Percentiles rank a stretch among this genome's conserved stretches.
These are phyloP conservation scores for Amphiprion percula DNA, from an alignment of 2,113 vertebrate genomes.

Conservation along the genomic window DNA sequence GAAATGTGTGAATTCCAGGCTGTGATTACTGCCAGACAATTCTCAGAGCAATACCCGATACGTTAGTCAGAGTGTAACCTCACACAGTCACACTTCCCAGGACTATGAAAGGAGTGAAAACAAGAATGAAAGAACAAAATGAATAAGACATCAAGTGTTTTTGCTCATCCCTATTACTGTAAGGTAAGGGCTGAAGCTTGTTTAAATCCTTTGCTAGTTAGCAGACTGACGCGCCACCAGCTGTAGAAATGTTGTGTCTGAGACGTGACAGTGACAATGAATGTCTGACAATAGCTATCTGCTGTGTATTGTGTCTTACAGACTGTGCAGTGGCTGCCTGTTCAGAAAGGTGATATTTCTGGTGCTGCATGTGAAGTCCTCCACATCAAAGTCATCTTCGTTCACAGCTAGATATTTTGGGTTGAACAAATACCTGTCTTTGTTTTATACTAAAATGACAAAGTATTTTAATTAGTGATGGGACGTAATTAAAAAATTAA, in stretches of 20 bases:
- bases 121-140: background rate
- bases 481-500: too few relatives aligned
- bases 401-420: too few relatives aligned
- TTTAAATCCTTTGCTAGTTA: conserved; percentile 2
- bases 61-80: conserved; percentile 39
- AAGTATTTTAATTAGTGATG: too few relatives aligned
- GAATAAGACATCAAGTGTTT: conserved; percentile 10
- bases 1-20: conserved; percentile 50
- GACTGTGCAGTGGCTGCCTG: background rate
- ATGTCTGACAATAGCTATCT: conserved; percentile 34
- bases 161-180: background rate
- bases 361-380: background rate
- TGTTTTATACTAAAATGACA: too few relatives aligned
- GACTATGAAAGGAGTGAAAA: background rate
- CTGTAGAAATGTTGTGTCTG: conserved; percentile 35
- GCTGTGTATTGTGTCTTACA: conserved; percentile 31
- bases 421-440: too few relatives aligned
- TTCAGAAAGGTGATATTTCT: conserved; percentile 28
- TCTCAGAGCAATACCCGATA: conserved; percentile 27
- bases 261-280: conserved; percentile 44
- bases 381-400: background rate
- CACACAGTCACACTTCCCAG: conserved; percentile 17
- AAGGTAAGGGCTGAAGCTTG: background rate
- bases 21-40: conserved; percentile 45
- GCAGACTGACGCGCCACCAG: conserved; percentile 2